Percentiles rank a stretch among this genome's conserved stretches.
Conservation (phyloP, 2,113 vertebrate species). For the Toxotes chatareus region DNA sequence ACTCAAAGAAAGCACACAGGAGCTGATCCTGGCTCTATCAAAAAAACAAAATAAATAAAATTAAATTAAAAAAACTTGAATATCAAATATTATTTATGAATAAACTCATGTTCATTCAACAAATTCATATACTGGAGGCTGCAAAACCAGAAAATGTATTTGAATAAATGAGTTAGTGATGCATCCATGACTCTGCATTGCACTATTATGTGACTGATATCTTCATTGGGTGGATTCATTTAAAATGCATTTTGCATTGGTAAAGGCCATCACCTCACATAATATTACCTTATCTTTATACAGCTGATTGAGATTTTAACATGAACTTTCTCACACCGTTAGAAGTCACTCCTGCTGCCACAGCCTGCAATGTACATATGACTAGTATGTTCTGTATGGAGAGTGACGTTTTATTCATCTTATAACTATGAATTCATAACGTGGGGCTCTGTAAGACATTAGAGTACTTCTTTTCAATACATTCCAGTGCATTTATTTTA, state of each 20-base stretch:
- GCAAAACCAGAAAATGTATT: not conserved
- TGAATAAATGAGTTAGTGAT: not conserved
- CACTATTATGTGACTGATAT: not conserved
- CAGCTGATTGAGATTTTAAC: not conserved
- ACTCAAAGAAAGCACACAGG: conserved; percentile 30
- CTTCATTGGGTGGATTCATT: not conserved
- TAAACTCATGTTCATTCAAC: not conserved
- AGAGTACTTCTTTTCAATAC: not conserved
- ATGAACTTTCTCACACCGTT: not conserved
- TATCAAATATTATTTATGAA: conserved; percentile 9
- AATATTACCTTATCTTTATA: not conserved
- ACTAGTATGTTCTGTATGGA: not conserved
- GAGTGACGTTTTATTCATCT: not conserved
- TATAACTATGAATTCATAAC: not conserved
- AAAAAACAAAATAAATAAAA: not conserved
- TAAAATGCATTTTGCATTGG: not conserved
- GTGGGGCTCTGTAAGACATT: not conserved
- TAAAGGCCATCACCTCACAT: not conserved
- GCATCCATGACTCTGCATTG: not conserved
- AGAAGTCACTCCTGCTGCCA: conserved; percentile 3
- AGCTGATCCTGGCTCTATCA: conserved; percentile 25
- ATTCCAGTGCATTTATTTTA: conserved; percentile 21
- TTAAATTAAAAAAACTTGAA: conserved; percentile 28
- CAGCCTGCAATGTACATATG: not conserved
- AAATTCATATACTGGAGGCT: not conserved